Percentiles rank a stretch among this genome's conserved stretches.
Evolutionary conservation across 2,113 vertebrate species (phyloP).

Genomic region (Cyprinodon tularosa): DNA sequence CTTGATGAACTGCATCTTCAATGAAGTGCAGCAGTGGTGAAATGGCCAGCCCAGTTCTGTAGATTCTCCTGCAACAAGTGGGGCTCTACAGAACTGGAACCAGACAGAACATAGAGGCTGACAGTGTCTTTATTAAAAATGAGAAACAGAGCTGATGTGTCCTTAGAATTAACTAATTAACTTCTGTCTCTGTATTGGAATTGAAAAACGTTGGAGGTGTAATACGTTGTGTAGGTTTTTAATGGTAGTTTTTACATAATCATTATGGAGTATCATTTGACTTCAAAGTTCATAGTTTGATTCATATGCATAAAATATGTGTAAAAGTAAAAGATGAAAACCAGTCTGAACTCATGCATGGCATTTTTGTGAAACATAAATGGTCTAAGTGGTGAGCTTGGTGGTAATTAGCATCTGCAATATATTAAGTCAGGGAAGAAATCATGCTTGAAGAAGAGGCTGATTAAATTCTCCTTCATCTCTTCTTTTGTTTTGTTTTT

Average conservation of each 20-base stretch:
- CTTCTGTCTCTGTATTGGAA: neutral
- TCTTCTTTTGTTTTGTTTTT: slow-evolving; percentile 1
- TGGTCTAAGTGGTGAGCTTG: neutral
- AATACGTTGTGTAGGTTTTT: neutral
- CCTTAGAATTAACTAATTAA: too few relatives aligned
- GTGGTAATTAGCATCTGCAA: slow-evolving; percentile 33
- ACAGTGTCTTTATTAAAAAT: neutral
- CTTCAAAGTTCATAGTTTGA: neutral
- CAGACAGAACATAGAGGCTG: too few relatives aligned
- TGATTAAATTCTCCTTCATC: slow-evolving; percentile 33
- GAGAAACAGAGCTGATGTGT: neutral
- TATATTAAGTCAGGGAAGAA: slow-evolving; percentile 27
- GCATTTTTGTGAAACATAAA: neutral
- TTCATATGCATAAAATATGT: neutral
- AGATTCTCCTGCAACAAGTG: too few relatives aligned
- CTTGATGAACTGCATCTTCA: too few relatives aligned
- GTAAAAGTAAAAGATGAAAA: neutral
- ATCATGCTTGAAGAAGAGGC: neutral
- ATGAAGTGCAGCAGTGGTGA: too few relatives aligned
- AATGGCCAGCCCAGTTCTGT: too few relatives aligned
- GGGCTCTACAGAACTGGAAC: too few relatives aligned
- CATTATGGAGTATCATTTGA: too few relatives aligned
- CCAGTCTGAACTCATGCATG: neutral
- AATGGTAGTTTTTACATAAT: neutral
- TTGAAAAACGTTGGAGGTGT: neutral